Conservation (phyloP, 2,113 vertebrate genomes). For the Pitta sordida region DNA sequence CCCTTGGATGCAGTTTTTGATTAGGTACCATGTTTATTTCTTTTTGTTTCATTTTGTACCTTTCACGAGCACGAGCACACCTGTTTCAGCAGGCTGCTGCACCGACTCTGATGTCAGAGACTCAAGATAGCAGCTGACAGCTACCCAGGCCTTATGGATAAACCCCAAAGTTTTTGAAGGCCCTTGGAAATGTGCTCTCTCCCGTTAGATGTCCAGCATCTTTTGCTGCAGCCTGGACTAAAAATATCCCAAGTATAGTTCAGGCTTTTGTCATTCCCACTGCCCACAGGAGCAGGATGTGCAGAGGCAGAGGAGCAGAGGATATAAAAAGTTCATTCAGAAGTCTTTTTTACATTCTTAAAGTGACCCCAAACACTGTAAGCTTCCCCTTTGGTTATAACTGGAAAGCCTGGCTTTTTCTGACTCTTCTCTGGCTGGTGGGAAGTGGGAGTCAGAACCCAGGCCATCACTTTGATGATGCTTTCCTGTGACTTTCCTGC, state of each 20-base stretch:
- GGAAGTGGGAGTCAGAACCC: not conserved
- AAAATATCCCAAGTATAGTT: slow-evolving; percentile 19
- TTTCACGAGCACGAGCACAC: not conserved
- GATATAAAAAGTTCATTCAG: slow-evolving; percentile 32
- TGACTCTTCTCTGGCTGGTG: not conserved
- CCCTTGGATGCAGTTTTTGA: not conserved
- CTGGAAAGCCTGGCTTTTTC: not conserved
- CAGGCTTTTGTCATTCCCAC: slow-evolving; percentile 43
- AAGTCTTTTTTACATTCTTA: slow-evolving; percentile 23
- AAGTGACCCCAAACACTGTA: not conserved
- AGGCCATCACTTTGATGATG: not conserved
- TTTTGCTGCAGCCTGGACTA: not conserved
- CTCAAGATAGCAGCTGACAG: not conserved
- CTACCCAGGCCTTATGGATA: not conserved
- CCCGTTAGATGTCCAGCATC: not conserved
- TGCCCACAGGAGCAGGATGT: slow-evolving; percentile 47
- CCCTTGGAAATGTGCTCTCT: not conserved
- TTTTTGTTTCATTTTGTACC: not conserved
- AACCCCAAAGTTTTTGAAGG: not conserved
- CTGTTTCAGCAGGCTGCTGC: not conserved
- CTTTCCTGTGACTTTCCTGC: not conserved
- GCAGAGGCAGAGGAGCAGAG: slow-evolving; percentile 43
- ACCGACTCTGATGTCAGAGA: not conserved
- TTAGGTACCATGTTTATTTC: fast-evolving
- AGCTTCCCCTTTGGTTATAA: not conserved